Evolutionary conservation across 2,113 vertebrate genomes (phyloP), one percentile per base, ranked within the genome.

Genomic region (Tetraodon nigroviridis): DNA sequence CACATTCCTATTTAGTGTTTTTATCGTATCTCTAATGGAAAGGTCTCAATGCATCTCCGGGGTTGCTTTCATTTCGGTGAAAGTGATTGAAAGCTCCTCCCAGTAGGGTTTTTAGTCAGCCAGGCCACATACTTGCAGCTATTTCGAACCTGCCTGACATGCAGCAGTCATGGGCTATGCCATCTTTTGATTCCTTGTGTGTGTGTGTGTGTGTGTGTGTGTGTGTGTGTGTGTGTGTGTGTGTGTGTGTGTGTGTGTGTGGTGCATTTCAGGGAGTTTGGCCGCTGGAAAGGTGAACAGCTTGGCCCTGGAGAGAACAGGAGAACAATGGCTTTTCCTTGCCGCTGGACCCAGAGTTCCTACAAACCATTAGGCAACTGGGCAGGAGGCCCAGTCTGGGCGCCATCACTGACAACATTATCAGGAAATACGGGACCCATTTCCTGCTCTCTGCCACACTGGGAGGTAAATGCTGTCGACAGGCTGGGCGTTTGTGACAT

Each of bases 211-310:
- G 48, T 3, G 48, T 22, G 48, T 50, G 19, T 19, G 16, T 18
- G 8, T 48, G 8, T n/a, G 17, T 42, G 54, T 19, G 48, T 3
- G 48, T 21, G 48, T 50, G 18, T 19, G 16, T 18, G 7, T 47
- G 7, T n/a, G 17, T 42, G 54, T 19, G 48, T 3, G 48, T 21
- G 48, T 50, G 18, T 19, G 16, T 18, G 8, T 48, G 8, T n/a
- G n/a, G 24, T 52, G 80, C 69, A 66, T 90, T 85, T 75, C 87
- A 92, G 91, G 84, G 91, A 92, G 86, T 92, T 92, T 69, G 91
- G 91, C 71, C 90, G 91, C 66, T 92, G 91, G 91, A 92, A 92
- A 91, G 86, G 91, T 92, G 84, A 92, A 91, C 89, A 92, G 88
- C 72, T 71, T 92, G 83, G 91, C 89, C 73, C 81, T 91, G 74